Evolutionary conservation across 2,888 invertebrate species (phyloP).

Genomic region (Endomychus coccineus): DNA sequence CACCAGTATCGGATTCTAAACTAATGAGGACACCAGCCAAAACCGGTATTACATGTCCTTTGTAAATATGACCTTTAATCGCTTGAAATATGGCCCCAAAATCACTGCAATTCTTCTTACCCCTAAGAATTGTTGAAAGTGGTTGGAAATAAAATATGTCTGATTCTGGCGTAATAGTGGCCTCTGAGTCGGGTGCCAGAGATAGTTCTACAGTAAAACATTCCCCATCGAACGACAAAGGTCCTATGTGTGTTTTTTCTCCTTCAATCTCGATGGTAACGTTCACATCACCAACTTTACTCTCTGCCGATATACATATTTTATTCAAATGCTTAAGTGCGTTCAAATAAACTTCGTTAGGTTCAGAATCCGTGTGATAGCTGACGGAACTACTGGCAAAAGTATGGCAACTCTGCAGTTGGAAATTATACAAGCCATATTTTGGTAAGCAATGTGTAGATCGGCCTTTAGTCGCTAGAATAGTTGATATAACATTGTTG

Average conservation of each 20-base stretch:
- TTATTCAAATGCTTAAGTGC: conserved; percentile 36
- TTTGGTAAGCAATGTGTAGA: conserved; percentile 68
- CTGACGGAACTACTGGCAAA: conserved; percentile 47
- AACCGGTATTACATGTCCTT: conserved; percentile 64
- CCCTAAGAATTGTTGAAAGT: conserved; percentile 51
- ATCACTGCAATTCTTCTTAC: conserved; percentile 60
- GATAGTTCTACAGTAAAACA: conserved; percentile 42
- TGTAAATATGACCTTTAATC: conserved; percentile 42
- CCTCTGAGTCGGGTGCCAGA: conserved; percentile 48
- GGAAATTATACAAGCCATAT: conserved; percentile 61
- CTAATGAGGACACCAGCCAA: conserved; percentile 54
- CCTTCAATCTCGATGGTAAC: conserved; percentile 23
- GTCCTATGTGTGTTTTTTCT: conserved; percentile 24
- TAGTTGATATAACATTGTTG: no score
- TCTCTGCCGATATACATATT: conserved; percentile 29
- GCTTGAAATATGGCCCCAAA: conserved; percentile 50
- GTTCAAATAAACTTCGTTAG: conserved; percentile 35
- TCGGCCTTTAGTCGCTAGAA: no score
- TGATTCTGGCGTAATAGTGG: conserved; percentile 61
- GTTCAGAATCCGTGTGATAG: conserved; percentile 42
- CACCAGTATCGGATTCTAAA: conserved; percentile 40
- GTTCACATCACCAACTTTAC: conserved; percentile 32
- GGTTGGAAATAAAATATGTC: conserved; percentile 65
- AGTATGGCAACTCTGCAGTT: conserved; percentile 74
- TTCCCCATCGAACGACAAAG: conserved; percentile 27